Base-by-base conservation (phyloP, 2,797 vertebrate species). In the Leptoclinus maculatus region DNA sequence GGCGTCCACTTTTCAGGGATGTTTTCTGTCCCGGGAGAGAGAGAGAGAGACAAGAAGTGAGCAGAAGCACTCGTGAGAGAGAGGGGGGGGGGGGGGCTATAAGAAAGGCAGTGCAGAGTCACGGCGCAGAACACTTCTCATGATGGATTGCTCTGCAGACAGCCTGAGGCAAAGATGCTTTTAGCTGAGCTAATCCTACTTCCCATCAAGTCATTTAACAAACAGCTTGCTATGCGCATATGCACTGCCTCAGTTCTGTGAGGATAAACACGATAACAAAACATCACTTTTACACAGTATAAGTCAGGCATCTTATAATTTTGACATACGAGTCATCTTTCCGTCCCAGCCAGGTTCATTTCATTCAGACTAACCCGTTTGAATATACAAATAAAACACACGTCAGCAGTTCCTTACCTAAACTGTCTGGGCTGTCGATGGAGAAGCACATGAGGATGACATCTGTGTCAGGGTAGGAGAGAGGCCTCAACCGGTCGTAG, bases 361-460 rank as follows among this genome's bases (percentile, higher is more conserved):
- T 4, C 14, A 56, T 53, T 34, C 14, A 5, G 38, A 36, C 21
- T 19, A 2, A 34, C 9, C 7, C 3, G 14, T 45, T 63, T 47
- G n/a, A 45, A 34, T 17, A 6, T 12, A 57, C 2, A 75, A 11
- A 71, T 21, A 12, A 36, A 41, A 54, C 2, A 13, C n/a, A 17
- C 3, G 32, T 70, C 39, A 59, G 27, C 13, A 19, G 23, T 38
- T 60, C 32, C 90, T 88, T 93, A 99, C 98, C 98, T 71, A 99
- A 96, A 91, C 98, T 99, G 79, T 99, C 98, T 0, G 98, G 98
- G 91, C 97, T 99, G 95, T 99, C 98, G 2, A 99, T 97, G 67
- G 98, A 99, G 84, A 99, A 99, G 90, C 98, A 99, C 98, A 99
- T 99, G 82, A 99, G 96, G 91, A 99, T 99, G 75, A 99, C 98